A percentile compares a stretch with the other conserved stretches of the same genome.
phyloP scores from a whole-genome alignment of 2,888 invertebrate species.

The Acleris literana region DNA sequence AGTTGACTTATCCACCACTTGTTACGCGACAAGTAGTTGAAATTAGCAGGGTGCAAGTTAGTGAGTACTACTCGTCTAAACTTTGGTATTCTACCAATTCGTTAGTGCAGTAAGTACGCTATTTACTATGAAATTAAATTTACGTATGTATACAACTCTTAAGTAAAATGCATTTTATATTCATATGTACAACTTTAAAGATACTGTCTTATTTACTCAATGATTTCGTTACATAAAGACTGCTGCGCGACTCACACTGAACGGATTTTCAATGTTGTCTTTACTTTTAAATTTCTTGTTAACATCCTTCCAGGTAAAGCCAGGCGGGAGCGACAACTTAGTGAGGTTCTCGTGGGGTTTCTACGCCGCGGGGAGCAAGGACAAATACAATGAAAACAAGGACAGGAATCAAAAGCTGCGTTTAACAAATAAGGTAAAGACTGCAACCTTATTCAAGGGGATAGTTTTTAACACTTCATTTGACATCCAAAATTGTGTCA shows the following conservation, averaged over 20 bases:
- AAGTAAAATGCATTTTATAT: too few species aligned
- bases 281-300: constrained; percentile 72
- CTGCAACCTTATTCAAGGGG: too few species aligned
- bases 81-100: too few species aligned
- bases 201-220: background rate
- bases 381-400: constrained; percentile 53
- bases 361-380: constrained; percentile 70
- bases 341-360: constrained; percentile 69
- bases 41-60: too few species aligned
- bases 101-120: too few species aligned
- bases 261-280: constrained; percentile 64
- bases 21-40: too few species aligned
- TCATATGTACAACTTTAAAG: background rate
- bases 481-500: too few species aligned
- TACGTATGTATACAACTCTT: too few species aligned
- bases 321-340: constrained; percentile 72
- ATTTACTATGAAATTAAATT: too few species aligned
- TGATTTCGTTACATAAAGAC: background rate
- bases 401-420: background rate
- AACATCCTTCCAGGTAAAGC: constrained; percentile 76
- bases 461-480: too few species aligned
- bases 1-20: too few species aligned
- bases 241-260: constrained; percentile 62
- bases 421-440: background rate
- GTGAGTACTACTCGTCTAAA: too few species aligned